Evolutionary conservation across 2,888 invertebrate species (phyloP).

Genomic region (Calliopum simillimum): DNA sequence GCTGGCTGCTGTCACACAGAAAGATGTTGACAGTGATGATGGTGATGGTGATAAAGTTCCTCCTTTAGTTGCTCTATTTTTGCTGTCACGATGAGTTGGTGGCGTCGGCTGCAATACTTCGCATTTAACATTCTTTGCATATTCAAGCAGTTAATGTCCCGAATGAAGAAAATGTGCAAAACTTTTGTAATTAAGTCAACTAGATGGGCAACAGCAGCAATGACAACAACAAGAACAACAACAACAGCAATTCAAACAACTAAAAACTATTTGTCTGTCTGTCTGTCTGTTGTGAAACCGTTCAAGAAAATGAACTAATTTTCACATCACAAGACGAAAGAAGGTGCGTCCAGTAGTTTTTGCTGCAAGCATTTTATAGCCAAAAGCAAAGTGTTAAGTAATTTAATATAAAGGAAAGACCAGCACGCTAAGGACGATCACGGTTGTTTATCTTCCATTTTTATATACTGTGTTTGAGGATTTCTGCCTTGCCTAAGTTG

Average conservation of each 20-base stretch:
- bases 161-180: conserved; percentile 31
- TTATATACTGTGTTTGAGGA: too few species aligned
- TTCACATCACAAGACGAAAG: conserved; percentile 8
- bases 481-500: conserved; percentile 7
- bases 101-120: conserved; percentile 17
- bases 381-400: too few species aligned
- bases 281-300: not conserved
- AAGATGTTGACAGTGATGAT: not conserved
- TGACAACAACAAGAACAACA: not conserved
- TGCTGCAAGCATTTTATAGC: not conserved
- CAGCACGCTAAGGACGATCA: not conserved
- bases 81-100: not conserved
- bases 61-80: not conserved
- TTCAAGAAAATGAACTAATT: conserved; percentile 20
- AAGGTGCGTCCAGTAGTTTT: not conserved
- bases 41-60: not conserved
- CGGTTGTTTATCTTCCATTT: too few species aligned
- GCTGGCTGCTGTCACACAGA: not conserved
- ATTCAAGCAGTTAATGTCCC: conserved; percentile 43
- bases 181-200: conserved; percentile 34
- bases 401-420: not conserved
- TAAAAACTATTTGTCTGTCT: conserved; percentile 8
- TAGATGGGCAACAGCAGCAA: conserved; percentile 14
- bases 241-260: conserved; percentile 5
- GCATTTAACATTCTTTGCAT: conserved; percentile 44